Base-by-base conservation (phyloP, 2,888 invertebrate species). In the Heliconius charithonia region DNA sequence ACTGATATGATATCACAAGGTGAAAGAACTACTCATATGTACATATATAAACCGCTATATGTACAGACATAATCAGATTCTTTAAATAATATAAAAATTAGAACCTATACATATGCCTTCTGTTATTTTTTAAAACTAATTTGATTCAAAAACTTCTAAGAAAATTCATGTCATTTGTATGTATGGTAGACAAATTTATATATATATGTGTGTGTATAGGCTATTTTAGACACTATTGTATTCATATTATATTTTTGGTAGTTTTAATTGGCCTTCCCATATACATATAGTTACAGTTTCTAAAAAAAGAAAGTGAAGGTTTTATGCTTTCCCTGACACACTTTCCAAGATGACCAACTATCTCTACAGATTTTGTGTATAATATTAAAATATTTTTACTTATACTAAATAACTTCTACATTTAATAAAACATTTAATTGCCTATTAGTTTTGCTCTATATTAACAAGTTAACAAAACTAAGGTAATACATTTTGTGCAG, bases 1-100 rank as follows among this genome's bases (percentile, higher is more conserved):
- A 83, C 79, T 81, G 82, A 83, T 84, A 82, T 76, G 77, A 56
- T 79, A 79, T 81, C 77, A 80, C 75, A 66, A 75, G 59, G 75
- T 80, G 78, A 77, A 70, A 76, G 77, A 70, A 45, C 41, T 45
- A 27, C 41, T 27, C 12, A 59, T 19, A 62, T 65, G n/a, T 74
- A 45, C 7, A 27, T 25, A 16, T 41, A 13, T 41, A 22, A 41
- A 16, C 19, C 25, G 41, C 16, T 41, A 10, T 4, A 25, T 37
- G 4, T 69, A 45, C 19, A 19, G 16, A 25, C 9, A 25, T 25
- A 37, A 67, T 67, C 4, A 37, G 4, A 66, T 22, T 3, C 27
- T 41, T 69, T 25, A 7, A 41, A 22, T 19, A 51, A 51, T 22
- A 51, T 51, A 13, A 7, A 19, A 9, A 41, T 45, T 25, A 16